These are phyloP conservation scores for Magallana ariakensis DNA, from an alignment of 1,140 invertebrate species.

Conservation along the genomic window DNA sequence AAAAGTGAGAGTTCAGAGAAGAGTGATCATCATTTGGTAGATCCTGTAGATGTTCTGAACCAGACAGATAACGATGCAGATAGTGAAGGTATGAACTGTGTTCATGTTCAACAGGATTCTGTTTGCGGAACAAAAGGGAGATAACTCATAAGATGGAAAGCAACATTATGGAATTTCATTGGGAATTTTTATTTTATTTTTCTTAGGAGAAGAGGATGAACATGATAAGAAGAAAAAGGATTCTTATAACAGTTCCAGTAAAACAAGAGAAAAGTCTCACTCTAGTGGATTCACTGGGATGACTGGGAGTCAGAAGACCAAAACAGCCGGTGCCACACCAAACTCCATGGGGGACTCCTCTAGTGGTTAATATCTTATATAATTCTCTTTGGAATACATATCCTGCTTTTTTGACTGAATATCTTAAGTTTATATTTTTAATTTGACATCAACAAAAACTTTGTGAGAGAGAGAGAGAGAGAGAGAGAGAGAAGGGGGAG, in stretches of 20 bases:
- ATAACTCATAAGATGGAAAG: neutral
- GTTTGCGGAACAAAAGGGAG: neutral
- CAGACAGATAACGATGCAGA: slow-evolving; percentile 23
- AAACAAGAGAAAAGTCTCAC: neutral
- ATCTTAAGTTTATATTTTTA: no score
- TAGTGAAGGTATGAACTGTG: neutral
- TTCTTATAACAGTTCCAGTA: neutral
- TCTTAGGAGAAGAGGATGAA: neutral
- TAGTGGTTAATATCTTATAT: neutral
- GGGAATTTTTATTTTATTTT: neutral
- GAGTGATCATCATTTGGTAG: neutral
- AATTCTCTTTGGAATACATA: no score
- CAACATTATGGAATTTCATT: neutral
- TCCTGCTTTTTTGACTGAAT: no score
- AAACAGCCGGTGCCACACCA: neutral
- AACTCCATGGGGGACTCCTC: neutral
- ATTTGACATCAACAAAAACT: no score
- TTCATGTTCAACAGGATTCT: neutral
- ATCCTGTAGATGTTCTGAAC: neutral
- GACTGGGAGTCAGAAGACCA: neutral
- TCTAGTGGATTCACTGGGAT: neutral
- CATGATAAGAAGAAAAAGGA: neutral
- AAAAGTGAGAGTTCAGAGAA: neutral
- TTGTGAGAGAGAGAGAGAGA: no score
- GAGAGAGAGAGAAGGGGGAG: no score